These are phyloP conservation scores for Enteromius viviparus DNA, from an alignment of 2,797 vertebrate genomes.

Conservation along the genomic window DNA sequence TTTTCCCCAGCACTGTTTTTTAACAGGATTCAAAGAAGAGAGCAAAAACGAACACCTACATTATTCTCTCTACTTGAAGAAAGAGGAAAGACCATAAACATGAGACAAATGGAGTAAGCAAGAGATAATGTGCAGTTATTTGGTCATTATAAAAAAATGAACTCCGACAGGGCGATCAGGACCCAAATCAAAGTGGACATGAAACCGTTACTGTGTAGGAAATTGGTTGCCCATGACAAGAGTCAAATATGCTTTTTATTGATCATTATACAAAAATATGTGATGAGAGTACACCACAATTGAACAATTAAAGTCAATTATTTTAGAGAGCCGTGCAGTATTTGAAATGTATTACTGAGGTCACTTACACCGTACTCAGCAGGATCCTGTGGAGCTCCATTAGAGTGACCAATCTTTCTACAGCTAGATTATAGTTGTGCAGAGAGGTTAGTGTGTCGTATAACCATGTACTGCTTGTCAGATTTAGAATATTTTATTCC, in stretches of 20 bases:
- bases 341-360: background rate
- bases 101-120: background rate
- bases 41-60: background rate
- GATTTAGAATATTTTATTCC: background rate
- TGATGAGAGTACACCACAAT: background rate
- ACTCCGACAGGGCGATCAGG: background rate
- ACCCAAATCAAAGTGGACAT: constrained; percentile 1
- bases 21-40: background rate
- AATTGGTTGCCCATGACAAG: background rate
- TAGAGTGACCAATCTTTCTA: background rate
- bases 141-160: background rate
- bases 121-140: constrained; percentile 5
- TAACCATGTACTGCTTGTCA: constrained; percentile 1
- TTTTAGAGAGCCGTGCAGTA: background rate
- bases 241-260: background rate
- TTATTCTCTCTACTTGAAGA: background rate
- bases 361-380: background rate
- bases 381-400: background rate
- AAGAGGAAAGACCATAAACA: background rate
- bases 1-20: background rate
- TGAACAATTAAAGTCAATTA: background rate
- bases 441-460: background rate
- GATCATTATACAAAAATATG: background rate
- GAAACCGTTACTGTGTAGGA: background rate
- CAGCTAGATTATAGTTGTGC: background rate